phyloP scores from a whole-genome alignment of 1,140 invertebrate species.

The Papilio polyxenes region DNA sequence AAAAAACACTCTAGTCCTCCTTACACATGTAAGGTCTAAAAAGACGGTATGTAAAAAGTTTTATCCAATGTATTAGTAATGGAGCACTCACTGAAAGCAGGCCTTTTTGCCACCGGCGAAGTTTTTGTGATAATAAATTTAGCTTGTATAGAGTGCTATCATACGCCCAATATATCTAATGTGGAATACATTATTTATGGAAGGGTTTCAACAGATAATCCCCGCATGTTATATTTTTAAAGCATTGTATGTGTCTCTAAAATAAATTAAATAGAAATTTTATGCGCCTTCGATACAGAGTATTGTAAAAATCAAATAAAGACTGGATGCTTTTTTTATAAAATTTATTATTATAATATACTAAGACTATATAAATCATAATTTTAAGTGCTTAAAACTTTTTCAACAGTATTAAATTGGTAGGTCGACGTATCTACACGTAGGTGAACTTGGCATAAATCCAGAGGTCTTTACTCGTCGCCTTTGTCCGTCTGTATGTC shows the following conservation, averaged over 20 bases:
- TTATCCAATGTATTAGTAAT: conserved; percentile 24
- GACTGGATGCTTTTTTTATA: background rate
- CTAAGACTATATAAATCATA: background rate
- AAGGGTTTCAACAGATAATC: background rate
- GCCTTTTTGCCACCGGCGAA: conserved; percentile 8
- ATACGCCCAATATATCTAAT: conserved; percentile 1
- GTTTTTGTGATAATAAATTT: conserved; percentile 16
- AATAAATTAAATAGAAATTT: background rate
- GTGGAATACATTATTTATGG: background rate
- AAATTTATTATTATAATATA: background rate
- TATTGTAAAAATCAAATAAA: background rate
- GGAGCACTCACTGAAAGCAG: conserved; percentile 19
- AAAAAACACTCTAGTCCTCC: background rate
- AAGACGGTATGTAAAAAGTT: conserved; percentile 1
- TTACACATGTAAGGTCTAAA: conserved; percentile 4
- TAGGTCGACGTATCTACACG: conserved; percentile 38
- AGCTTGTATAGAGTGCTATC: background rate
- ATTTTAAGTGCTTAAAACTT: conserved; percentile 11
- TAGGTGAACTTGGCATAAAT: conserved; percentile 50
- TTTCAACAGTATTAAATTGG: conserved; percentile 35
- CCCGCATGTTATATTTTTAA: background rate
- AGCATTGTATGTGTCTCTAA: background rate
- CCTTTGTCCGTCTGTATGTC: conserved; percentile 57
- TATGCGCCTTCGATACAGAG: background rate
- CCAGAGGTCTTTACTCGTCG: conserved; percentile 53